Evolutionary conservation across 2,888 invertebrate species (phyloP), one percentile per base, ranked within the genome.

Genomic region (Dusona sp.): DNA sequence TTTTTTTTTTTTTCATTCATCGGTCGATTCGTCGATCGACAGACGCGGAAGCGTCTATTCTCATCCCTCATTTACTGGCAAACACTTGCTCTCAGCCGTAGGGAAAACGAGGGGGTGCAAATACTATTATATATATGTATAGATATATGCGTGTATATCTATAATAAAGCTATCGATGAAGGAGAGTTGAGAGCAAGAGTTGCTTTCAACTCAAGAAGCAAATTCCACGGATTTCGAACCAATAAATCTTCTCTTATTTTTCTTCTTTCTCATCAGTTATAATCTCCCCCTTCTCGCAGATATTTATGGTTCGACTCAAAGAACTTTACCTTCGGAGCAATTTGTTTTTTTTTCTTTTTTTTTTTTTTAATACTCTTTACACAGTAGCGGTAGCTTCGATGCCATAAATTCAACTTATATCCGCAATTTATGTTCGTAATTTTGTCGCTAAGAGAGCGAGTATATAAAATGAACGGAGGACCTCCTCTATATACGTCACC

Each of bases 221-320:
- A 77, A 70, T 45, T 68, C 72, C n/a, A 73, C 7, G 33, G 65
- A 51, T 57, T n/a, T 19, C 29, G 64, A 78, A 83, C 64, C 83
- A 51, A 78, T 73, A 83, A 83, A 78, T 83, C 78, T 38, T 45
- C 72, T 38, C 48, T 70, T 54, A 77, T 77, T 70, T 83, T 77
- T 77, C 70, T 70, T 64, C 68, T 45, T 70, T 61, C 61, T 83
- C 77, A 64, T 77, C 75, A 51, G 42, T 45, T 38, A 57, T 68
- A 68, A 38, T 48, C 57, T 61, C 33, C 65, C 57, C 22, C 19
- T 38, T 29, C 36, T 13, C 68, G 16, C 42, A 8, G 29, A 75
- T 82, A 68, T 82, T 75, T 75, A 74, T 82, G 13, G 57, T 64
- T 61, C 3, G 16, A 82, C 67, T 75, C 42, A 54, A 74, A 70